Evolutionary conservation across 2,888 invertebrate genomes (phyloP).

Genomic region (Congeria kusceri): DNA sequence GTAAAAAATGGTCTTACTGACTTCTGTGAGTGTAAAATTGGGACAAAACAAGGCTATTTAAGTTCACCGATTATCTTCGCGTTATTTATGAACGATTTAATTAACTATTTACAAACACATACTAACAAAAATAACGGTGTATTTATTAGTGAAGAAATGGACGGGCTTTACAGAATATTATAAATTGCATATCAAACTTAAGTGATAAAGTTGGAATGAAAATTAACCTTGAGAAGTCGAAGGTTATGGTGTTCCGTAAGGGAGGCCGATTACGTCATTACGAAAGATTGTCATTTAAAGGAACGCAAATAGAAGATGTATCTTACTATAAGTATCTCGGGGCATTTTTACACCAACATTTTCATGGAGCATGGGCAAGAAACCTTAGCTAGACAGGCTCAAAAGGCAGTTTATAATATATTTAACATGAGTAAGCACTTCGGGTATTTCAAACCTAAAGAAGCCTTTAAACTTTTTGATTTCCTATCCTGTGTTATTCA

Average conservation of each 20-base stretch:
- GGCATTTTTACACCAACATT: constrained; percentile 26
- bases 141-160: neutral
- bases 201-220: constrained; percentile 25
- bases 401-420: constrained; percentile 12
- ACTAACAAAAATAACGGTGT: neutral
- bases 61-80: neutral
- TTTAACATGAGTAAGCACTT: constrained; percentile 7
- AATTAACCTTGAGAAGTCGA: constrained; percentile 31
- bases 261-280: constrained; percentile 8
- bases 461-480: constrained; percentile 35
- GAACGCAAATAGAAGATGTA: constrained; percentile 13
- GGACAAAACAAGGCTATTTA: constrained; percentile 1
- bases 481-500: constrained; percentile 22
- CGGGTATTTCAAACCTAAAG: constrained; percentile 16
- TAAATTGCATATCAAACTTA: neutral
- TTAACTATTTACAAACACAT: neutral
- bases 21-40: neutral
- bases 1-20: neutral
- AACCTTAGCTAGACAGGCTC: constrained; percentile 19
- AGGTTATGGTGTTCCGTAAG: constrained; percentile 36
- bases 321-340: constrained; percentile 26
- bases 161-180: neutral
- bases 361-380: constrained; percentile 16
- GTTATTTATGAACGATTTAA: neutral
- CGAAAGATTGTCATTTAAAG: constrained; percentile 19